These are phyloP conservation scores for Drosophila kurseongensis DNA, from an alignment of 1,140 invertebrate species.

Conservation along the genomic window DNA sequence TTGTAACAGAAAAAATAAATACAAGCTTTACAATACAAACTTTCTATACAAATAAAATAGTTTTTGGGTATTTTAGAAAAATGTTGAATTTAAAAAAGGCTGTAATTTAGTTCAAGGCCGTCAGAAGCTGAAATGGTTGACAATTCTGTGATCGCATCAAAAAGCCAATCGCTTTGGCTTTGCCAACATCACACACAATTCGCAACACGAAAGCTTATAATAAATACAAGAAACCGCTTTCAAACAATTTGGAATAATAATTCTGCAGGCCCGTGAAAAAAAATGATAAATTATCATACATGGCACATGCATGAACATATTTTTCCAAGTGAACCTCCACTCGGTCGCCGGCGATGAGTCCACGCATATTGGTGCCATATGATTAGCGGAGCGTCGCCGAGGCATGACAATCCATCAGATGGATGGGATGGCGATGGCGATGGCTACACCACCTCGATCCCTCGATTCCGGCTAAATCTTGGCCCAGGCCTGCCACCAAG, in stretches of 20 bases:
- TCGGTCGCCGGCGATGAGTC: conserved; percentile 12
- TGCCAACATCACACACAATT: too few relatives aligned
- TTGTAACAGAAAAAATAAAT: too few relatives aligned
- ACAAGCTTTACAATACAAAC: too few relatives aligned
- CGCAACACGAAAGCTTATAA: too few relatives aligned
- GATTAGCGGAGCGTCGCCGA: conserved; percentile 66
- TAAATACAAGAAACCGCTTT: too few relatives aligned
- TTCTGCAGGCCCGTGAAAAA: not conserved
- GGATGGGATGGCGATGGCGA: conserved; percentile 27
- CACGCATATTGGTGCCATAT: conserved; percentile 79
- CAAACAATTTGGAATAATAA: not conserved
- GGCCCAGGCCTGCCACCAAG: conserved; percentile 57
- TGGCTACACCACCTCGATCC: conserved; percentile 7
- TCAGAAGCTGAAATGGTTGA: too few relatives aligned
- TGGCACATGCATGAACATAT: not conserved
- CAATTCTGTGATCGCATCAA: too few relatives aligned
- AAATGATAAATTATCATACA: not conserved
- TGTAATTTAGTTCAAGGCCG: too few relatives aligned
- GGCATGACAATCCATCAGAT: conserved; percentile 69
- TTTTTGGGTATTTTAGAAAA: too few relatives aligned
- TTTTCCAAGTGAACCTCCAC: conserved; percentile 16
- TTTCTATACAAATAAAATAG: too few relatives aligned
- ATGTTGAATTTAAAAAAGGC: too few relatives aligned
- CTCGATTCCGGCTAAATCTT: conserved; percentile 53
- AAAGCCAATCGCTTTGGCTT: too few relatives aligned